These are phyloP conservation scores for Carabus problematicus DNA, from an alignment of 2,888 invertebrate genomes.

Conservation along the genomic window DNA sequence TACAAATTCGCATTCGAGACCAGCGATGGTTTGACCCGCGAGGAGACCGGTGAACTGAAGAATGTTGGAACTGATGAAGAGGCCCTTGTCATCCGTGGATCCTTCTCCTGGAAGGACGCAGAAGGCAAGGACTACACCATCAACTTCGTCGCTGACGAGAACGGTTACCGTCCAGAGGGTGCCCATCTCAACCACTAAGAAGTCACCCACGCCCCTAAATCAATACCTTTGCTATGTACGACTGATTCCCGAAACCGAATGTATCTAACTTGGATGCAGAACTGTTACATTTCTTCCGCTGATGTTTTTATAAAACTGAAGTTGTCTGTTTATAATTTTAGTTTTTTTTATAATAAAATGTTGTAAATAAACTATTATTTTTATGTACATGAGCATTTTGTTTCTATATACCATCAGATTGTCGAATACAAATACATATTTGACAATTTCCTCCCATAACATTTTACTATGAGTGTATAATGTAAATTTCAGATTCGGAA, in stretches of 20 bases:
- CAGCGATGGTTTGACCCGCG: slow-evolving; percentile 69
- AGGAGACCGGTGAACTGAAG: slow-evolving; percentile 67
- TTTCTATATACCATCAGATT: too few species aligned
- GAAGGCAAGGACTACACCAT: slow-evolving; percentile 71
- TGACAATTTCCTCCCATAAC: too few species aligned
- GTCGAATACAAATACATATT: too few species aligned
- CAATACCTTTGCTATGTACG: neutral
- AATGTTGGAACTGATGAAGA: slow-evolving; percentile 72
- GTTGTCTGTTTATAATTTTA: slow-evolving; percentile 6
- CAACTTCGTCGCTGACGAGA: slow-evolving; percentile 69
- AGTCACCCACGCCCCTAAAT: neutral
- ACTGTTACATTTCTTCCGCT: neutral
- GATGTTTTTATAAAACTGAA: slow-evolving; percentile 21
- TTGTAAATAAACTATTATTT: slow-evolving; percentile 17
- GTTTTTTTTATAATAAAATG: slow-evolving; percentile 1
- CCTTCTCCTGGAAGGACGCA: slow-evolving; percentile 67
- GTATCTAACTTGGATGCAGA: neutral
- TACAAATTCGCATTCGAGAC: slow-evolving; percentile 63
- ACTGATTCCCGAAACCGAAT: neutral
- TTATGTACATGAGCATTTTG: neutral
- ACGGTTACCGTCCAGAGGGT: slow-evolving; percentile 65
- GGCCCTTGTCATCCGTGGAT: slow-evolving; percentile 67
- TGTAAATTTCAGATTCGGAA: too few species aligned
- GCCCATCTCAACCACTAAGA: slow-evolving; percentile 55
- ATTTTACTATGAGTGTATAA: too few species aligned